These are phyloP conservation scores for Denticeps clupeoides DNA, from an alignment of 2,797 vertebrate species.

Conservation along the genomic window DNA sequence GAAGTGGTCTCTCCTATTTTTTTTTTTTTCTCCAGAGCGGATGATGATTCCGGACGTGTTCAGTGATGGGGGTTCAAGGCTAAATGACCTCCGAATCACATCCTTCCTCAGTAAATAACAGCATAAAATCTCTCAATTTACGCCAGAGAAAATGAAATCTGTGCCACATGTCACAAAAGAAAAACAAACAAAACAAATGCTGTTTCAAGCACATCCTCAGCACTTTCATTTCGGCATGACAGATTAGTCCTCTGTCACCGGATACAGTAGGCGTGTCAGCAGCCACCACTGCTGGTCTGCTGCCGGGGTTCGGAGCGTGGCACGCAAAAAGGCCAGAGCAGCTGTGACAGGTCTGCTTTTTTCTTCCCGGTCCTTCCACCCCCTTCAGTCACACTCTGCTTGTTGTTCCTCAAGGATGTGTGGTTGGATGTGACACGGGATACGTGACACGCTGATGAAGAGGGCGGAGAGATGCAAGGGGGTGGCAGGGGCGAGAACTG, in stretches of 20 bases:
- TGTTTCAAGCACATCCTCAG: constrained; percentile 10
- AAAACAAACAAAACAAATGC: no score
- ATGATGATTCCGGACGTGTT: no score
- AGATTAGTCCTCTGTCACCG: neutral
- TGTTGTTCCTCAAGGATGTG: constrained; percentile 33
- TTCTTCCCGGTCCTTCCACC: neutral
- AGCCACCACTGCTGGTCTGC: no score
- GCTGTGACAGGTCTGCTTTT: constrained; percentile 15
- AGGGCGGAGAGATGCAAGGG: neutral
- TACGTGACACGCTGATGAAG: constrained; percentile 40
- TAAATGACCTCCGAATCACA: no score
- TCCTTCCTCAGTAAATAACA: constrained; percentile 4
- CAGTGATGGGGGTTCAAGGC: no score
- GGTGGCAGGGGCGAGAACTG: no score
- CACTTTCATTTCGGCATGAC: constrained; percentile 15
- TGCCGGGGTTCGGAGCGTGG: no score
- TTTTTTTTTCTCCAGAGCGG: no score
- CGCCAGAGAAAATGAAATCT: constrained; percentile 5
- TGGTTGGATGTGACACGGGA: constrained; percentile 41
- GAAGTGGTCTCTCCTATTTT: no score
- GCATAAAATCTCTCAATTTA: constrained; percentile 1
- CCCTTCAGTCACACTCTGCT: constrained; percentile 25
- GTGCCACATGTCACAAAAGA: no score
- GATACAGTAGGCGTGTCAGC: constrained; percentile 4
- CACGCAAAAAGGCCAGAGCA: neutral